phyloP scores from a whole-genome alignment of 1,140 invertebrate species.

The Protaetia brevitarsis region DNA sequence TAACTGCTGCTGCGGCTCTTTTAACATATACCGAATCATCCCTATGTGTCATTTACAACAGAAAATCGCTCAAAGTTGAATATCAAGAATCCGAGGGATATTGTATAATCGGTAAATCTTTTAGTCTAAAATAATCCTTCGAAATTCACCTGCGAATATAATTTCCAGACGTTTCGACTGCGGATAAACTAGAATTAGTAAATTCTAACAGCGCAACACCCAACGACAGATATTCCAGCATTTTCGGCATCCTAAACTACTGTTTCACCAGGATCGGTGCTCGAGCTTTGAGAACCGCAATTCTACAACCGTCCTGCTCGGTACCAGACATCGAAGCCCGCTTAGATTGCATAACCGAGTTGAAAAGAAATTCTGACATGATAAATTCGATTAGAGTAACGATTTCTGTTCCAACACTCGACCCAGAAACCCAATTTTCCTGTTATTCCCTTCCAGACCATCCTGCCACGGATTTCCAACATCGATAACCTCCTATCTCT shows the following conservation, averaged over 20 bases:
- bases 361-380: constrained; percentile 63
- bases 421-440: not conserved
- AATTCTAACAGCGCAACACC: constrained; percentile 51
- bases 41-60: constrained; percentile 72
- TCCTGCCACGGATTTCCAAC: constrained; percentile 41
- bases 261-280: constrained; percentile 77
- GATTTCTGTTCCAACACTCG: constrained; percentile 20
- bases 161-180: constrained; percentile 63
- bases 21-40: constrained; percentile 80
- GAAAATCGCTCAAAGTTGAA: constrained; percentile 74
- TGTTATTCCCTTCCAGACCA: constrained; percentile 25
- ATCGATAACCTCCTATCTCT: constrained; percentile 56
- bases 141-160: constrained; percentile 23
- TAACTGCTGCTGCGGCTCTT: constrained; percentile 75
- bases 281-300: constrained; percentile 70
- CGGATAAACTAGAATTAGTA: constrained; percentile 72
- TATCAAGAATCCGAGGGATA: constrained; percentile 80
- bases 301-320: constrained; percentile 78
- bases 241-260: constrained; percentile 74
- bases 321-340: constrained; percentile 63
- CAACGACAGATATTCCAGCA: constrained; percentile 52
- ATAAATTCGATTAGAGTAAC: constrained; percentile 55
- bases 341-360: constrained; percentile 70
- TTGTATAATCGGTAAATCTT: constrained; percentile 83
- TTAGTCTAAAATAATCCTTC: too few relatives aligned